These are phyloP conservation scores for Aspidiotus destructor DNA, from an alignment of 2,888 invertebrate species.

Conservation along the genomic window DNA sequence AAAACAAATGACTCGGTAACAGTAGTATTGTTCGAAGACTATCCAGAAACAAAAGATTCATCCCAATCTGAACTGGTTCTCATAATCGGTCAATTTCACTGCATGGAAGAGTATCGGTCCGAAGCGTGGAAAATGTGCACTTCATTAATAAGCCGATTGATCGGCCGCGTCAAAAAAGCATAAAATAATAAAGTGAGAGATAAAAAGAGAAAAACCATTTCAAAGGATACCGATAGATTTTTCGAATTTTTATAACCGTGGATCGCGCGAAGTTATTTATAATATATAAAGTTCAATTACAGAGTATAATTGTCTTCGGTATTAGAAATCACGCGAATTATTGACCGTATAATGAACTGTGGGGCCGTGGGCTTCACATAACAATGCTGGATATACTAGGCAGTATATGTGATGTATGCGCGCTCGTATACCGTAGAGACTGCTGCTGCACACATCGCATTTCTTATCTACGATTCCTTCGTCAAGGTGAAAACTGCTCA, in stretches of 20 bases:
- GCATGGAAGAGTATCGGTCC: background rate
- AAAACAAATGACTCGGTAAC: constrained; percentile 32
- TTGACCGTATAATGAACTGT: constrained; percentile 4
- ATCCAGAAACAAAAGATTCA: constrained; percentile 28
- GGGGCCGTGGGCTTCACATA: background rate
- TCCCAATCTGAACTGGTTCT: constrained; percentile 20
- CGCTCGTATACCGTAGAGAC: no score
- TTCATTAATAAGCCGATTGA: background rate
- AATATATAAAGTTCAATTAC: background rate
- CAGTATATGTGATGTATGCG: no score
- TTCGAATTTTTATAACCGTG: background rate
- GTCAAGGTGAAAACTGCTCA: no score
- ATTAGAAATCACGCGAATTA: background rate
- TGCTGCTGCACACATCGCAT: no score
- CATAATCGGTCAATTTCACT: constrained; percentile 31
- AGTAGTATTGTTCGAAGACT: constrained; percentile 21
- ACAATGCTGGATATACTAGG: background rate
- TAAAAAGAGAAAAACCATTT: background rate
- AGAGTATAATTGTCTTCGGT: constrained; percentile 1
- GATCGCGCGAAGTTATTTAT: no score
- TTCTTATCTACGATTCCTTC: no score
- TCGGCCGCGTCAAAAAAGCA: background rate
- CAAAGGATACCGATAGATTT: constrained; percentile 2
- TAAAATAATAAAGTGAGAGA: background rate
- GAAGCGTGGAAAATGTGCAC: constrained; percentile 1